Evolutionary conservation across 92 coral and sea anemone species (phyloP), one percentile per base, ranked within the genome.

Genomic region (Bergia puertoricense): DNA sequence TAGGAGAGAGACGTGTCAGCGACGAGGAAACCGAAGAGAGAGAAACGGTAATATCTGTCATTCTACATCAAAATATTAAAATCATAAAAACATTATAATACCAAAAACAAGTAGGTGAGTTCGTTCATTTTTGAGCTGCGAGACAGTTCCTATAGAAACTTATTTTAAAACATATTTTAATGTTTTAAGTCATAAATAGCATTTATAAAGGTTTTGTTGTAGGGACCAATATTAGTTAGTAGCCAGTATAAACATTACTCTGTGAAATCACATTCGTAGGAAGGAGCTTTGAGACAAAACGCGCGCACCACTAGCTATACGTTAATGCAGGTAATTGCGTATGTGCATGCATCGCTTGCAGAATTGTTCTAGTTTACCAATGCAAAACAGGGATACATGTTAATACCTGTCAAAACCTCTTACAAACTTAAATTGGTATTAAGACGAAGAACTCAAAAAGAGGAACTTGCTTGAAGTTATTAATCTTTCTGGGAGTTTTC

Each of bases 21-120:
- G 59, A 46, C 13, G 71, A 80, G 16, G 67, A 48, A 80, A 16
- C 36, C 22, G 71, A 50, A 83, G 80, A 86, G 7, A 76, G 80
- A 18, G 54, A 76, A 2, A 42, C 15, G 80, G 80, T 76, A 22
- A 76, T 9, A 14, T 76, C 18, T 1, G 15, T 76, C 42, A n/a
- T 6, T 76, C 22, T 6, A 76, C 37, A 76, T 74, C 13, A 74
- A 74, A 43, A 8, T 18, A 7, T 16, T 74, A 0, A 42, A 43
- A 76, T 72, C 10, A 23, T 76, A 7, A 42, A 6, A 76, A 76
- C 16, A 8, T 16, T 13, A 18, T 22, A 42, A 40, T 43, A 8
- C 23, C 11, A 16, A 7, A n/a, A 43, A n/a, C 44, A 16, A 15
- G 22, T 74, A 13, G 30, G 15, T 10, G 3, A 54, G 42, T 18